Evolutionary conservation across 2,888 invertebrate genomes (phyloP).

Genomic region (Drosophila atroscutellata): DNA sequence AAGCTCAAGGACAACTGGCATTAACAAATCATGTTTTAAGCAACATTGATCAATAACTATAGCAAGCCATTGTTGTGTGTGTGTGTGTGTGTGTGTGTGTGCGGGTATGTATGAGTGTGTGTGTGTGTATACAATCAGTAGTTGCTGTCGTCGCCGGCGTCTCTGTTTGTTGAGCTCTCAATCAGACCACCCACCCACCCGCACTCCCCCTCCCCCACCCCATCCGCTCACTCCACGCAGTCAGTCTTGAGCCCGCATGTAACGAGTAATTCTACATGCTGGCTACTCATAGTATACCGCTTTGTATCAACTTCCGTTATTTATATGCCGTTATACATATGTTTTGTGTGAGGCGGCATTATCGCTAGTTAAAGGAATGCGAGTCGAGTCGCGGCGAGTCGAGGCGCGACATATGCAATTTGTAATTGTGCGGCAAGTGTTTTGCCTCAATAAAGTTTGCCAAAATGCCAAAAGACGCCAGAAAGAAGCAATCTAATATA

Average conservation of each 20-base stretch:
- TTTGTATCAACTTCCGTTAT: conserved; percentile 67
- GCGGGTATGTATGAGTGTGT: not conserved
- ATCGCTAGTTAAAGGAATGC: conserved; percentile 47
- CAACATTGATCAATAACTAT: conserved; percentile 20
- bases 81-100: not conserved
- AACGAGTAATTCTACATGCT: conserved; percentile 44
- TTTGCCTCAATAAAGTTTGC: conserved; percentile 20
- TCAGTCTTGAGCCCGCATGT: conserved; percentile 14
- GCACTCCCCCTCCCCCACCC: conserved; percentile 7
- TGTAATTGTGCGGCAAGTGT: conserved; percentile 31
- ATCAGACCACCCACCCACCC: conserved; percentile 31
- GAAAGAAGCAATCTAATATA: conserved; percentile 30
- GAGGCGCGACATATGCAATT: conserved; percentile 34
- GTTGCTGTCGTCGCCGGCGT: not conserved
- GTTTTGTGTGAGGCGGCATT: conserved; percentile 24
- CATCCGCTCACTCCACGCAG: conserved; percentile 14
- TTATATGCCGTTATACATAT: conserved; percentile 2
- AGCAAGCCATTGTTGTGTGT: conserved; percentile 16
- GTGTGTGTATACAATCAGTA: conserved; percentile 6
- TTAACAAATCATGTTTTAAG: conserved; percentile 13
- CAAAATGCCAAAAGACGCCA: conserved; percentile 34
- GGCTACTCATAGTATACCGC: conserved; percentile 9
- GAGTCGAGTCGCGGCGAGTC: conserved; percentile 21
- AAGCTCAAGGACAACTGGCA: conserved; percentile 20
- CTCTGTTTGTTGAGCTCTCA: conserved; percentile 32